These are phyloP conservation scores for Montipora efflorescens DNA, from an alignment of 64 coral and sea anemone genomes.

Conservation along the genomic window DNA sequence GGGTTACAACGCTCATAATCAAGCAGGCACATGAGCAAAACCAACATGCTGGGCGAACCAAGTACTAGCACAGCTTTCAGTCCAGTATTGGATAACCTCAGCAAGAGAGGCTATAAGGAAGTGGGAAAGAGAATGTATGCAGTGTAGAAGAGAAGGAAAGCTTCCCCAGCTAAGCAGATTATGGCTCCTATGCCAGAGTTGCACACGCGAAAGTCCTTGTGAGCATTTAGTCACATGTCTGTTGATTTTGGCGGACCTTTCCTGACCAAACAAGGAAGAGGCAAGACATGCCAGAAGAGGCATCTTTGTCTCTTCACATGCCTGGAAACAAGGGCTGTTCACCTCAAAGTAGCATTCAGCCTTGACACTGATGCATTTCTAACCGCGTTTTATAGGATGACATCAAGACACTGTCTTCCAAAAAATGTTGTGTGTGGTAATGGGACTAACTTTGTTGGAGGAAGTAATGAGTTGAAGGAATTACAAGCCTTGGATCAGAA, in stretches of 20 bases:
- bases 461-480: slow-evolving; percentile 36
- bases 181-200: slow-evolving; percentile 66
- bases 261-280: slow-evolving; percentile 24
- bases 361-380: slow-evolving; percentile 47
- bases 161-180: slow-evolving; percentile 46
- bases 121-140: slow-evolving; percentile 68
- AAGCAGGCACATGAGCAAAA: slow-evolving; percentile 46
- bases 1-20: slow-evolving; percentile 60
- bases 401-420: slow-evolving; percentile 18
- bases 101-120: slow-evolving; percentile 49
- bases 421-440: slow-evolving; percentile 37
- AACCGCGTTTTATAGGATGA: slow-evolving; percentile 46
- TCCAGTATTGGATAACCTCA: background rate
- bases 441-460: slow-evolving; percentile 16
- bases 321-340: slow-evolving; percentile 25
- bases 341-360: slow-evolving; percentile 28
- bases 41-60: slow-evolving; percentile 66
- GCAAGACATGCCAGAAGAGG: slow-evolving; percentile 10
- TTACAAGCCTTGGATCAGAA: slow-evolving; percentile 8
- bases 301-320: slow-evolving; percentile 38
- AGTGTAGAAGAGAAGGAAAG: slow-evolving; percentile 65
- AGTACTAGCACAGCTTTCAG: slow-evolving; percentile 43
- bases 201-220: slow-evolving; percentile 18
- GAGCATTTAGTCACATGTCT: slow-evolving; percentile 56
- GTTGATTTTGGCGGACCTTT: slow-evolving; percentile 50